Conservation (phyloP, 2,113 vertebrate genomes). For the Elachura formosa region DNA sequence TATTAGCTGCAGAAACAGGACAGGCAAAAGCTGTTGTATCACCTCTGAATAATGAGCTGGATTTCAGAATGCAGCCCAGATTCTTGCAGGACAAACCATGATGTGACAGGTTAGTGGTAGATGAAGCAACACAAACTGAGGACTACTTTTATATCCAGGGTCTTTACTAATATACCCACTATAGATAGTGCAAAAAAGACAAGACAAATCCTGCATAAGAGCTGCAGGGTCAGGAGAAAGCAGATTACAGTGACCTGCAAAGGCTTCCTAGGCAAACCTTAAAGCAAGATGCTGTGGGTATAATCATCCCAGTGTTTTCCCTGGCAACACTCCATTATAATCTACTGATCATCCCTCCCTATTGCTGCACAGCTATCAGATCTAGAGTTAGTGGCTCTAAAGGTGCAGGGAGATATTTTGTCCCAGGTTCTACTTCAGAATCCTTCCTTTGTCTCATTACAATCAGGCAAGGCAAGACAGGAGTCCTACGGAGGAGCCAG, state of each 20-base stretch:
- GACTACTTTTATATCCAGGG: not conserved
- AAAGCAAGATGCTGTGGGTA: not conserved
- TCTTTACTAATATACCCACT: not conserved
- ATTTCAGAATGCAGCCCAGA: conserved; percentile 40
- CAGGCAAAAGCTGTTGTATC: not conserved
- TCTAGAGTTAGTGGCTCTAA: not conserved
- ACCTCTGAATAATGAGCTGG: conserved; percentile 57
- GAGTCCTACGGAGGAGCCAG: not conserved
- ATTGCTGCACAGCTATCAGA: not conserved
- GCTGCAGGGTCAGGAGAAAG: not conserved
- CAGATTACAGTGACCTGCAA: not conserved
- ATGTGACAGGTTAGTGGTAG: not conserved
- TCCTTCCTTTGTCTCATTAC: not conserved
- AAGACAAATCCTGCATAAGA: not conserved
- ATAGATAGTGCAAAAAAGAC: not conserved
- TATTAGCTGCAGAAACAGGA: conserved; percentile 61
- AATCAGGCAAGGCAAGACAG: not conserved
- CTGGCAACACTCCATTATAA: not conserved
- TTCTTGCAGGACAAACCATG: not conserved
- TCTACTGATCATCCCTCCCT: not conserved
- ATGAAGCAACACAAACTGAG: not conserved
- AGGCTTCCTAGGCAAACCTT: not conserved
- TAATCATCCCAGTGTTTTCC: not conserved
- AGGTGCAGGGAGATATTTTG: not conserved
- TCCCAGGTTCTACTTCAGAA: not conserved